Percentiles rank a stretch among this genome's conserved stretches.
phyloP scores from a whole-genome alignment of 2,797 vertebrate species.

The Thalassophryne amazonica region DNA sequence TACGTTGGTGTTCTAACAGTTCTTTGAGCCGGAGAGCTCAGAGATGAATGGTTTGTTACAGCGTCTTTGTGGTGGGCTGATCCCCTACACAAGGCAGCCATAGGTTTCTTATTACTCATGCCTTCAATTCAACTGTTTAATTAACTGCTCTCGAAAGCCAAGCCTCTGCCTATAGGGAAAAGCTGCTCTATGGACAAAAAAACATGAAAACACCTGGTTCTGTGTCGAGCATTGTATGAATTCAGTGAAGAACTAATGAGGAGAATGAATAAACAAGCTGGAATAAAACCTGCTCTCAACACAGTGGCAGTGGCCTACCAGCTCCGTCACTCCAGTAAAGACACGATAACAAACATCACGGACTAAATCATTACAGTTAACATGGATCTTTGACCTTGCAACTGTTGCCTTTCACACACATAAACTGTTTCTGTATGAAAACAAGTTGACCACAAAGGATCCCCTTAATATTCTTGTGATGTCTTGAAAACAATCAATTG shows the following conservation, averaged over 20 bases:
- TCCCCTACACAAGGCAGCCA: constrained; percentile 70
- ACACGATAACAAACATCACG: too few species aligned
- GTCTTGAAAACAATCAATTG: neutral
- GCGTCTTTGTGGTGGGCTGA: constrained; percentile 69
- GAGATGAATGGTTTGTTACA: constrained; percentile 77
- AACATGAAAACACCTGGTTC: constrained; percentile 42
- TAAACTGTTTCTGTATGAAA: neutral
- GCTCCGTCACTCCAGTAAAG: constrained; percentile 5
- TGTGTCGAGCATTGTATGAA: constrained; percentile 32
- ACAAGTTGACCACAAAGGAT: constrained; percentile 6
- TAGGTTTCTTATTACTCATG: constrained; percentile 79
- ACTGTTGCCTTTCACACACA: constrained; percentile 16
- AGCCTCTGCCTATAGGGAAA: constrained; percentile 46
- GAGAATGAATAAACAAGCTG: constrained; percentile 28
- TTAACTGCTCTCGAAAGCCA: constrained; percentile 74
- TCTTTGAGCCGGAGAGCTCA: constrained; percentile 69
- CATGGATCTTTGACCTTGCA: too few species aligned
- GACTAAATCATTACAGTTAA: too few species aligned
- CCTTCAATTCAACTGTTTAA: constrained; percentile 81
- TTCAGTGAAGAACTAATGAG: constrained; percentile 19
- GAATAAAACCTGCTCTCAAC: constrained; percentile 25
- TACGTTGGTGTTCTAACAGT: constrained; percentile 69
- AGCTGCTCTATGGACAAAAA: constrained; percentile 33
- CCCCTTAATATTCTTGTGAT: constrained; percentile 5
- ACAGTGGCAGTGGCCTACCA: constrained; percentile 25